These are phyloP conservation scores for Antitype chi DNA, from an alignment of 2,888 invertebrate genomes.

Conservation along the genomic window DNA sequence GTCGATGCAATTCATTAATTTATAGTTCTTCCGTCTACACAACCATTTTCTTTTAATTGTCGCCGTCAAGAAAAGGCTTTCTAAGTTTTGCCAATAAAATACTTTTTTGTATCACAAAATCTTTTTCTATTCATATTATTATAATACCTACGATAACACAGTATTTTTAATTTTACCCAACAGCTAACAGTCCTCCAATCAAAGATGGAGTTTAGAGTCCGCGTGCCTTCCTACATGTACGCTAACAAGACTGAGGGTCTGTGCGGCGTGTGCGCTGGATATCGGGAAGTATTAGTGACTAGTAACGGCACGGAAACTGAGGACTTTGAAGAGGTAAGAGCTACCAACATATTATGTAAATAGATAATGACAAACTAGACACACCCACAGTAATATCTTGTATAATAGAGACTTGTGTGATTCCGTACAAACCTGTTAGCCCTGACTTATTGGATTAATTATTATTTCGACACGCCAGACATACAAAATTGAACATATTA, in stretches of 20 bases:
- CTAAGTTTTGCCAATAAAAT: no score
- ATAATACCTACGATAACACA: background rate
- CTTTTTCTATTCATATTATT: background rate
- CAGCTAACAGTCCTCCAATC: conserved; percentile 80
- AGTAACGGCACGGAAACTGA: conserved; percentile 89
- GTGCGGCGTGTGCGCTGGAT: conserved; percentile 94
- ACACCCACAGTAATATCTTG: no score
- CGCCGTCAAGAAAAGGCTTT: background rate
- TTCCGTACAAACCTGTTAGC: no score
- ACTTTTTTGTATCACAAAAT: no score
- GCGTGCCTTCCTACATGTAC: conserved; percentile 94
- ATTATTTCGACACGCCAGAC: no score
- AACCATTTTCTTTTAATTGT: background rate
- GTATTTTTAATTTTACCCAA: background rate
- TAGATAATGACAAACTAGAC: no score
- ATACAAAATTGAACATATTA: no score
- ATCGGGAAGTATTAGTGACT: conserved; percentile 89
- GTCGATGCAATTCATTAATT: no score
- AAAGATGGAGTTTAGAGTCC: conserved; percentile 89
- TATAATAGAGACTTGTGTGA: no score
- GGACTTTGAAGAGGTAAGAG: conserved; percentile 90
- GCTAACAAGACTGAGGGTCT: conserved; percentile 94
- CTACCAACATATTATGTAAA: no score
- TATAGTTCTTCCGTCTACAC: background rate
- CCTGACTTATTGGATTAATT: no score